phyloP scores from a whole-genome alignment of 2,113 vertebrate genomes.

The Caloenas nicobarica region DNA sequence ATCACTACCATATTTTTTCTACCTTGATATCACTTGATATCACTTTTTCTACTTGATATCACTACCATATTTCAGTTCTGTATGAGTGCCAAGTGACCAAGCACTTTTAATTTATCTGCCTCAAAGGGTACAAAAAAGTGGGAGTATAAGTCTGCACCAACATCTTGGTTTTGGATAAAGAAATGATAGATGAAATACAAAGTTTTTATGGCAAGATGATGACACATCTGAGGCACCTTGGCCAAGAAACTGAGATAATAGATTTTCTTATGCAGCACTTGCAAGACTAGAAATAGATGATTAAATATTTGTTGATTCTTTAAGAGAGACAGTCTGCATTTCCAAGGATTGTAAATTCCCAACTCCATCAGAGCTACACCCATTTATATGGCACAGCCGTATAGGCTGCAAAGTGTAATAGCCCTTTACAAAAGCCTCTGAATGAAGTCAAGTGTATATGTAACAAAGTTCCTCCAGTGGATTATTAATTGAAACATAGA shows the following conservation, averaged over 20 bases:
- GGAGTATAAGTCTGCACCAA: background rate
- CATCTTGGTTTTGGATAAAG: background rate
- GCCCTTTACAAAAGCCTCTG: background rate
- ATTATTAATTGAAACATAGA: background rate
- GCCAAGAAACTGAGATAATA: background rate
- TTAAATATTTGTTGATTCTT: background rate
- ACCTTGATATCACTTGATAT: too few relatives aligned
- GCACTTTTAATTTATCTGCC: background rate
- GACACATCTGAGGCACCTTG: background rate
- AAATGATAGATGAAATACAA: background rate
- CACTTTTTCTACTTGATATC: background rate
- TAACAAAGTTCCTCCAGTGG: background rate
- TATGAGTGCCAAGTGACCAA: background rate
- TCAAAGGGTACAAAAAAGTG: background rate
- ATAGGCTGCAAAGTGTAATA: background rate
- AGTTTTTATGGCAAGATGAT: background rate
- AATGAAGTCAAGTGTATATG: background rate
- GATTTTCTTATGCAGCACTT: background rate
- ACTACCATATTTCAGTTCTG: background rate
- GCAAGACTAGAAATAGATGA: background rate
- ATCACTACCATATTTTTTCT: background rate
- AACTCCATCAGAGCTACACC: background rate
- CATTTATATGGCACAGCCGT: background rate
- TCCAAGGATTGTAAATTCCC: background rate
- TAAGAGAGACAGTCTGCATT: background rate